phyloP scores from a whole-genome alignment of 2,113 vertebrate species.

The Cryptotis parvus region DNA sequence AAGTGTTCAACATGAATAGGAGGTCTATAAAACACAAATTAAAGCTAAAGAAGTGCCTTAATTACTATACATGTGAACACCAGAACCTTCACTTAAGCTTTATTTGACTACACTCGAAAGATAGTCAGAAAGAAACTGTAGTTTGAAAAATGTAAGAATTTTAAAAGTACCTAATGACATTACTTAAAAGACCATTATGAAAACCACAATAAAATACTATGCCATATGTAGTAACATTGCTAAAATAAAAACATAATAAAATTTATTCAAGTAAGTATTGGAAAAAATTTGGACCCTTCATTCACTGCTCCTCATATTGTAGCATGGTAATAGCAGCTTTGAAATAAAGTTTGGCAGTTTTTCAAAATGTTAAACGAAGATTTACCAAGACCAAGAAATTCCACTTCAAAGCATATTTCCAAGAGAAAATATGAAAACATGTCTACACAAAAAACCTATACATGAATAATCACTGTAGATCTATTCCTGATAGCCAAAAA shows the following conservation, averaged over 20 bases:
- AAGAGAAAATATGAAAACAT: conserved; percentile 9
- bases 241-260: conserved; percentile 42
- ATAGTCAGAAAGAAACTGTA: conserved; percentile 29
- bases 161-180: not conserved
- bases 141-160: conserved; percentile 30
- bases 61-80: conserved; percentile 9
- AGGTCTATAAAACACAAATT: not conserved
- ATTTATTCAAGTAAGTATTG: conserved; percentile 18
- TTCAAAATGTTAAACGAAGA: conserved; percentile 47
- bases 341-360: not conserved
- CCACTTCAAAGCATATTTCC: not conserved
- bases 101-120: not conserved
- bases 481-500: conserved; percentile 28
- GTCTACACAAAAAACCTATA: not conserved
- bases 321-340: not conserved
- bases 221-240: not conserved
- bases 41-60: conserved; percentile 38
- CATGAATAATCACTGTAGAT: not conserved
- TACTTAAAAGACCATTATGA: conserved; percentile 22
- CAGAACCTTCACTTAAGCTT: conserved; percentile 15
- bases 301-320: not conserved
- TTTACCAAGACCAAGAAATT: conserved; percentile 6
- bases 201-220: not conserved
- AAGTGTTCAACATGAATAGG: conserved; percentile 36
- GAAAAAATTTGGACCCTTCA: not conserved